Evolutionary conservation across 2,888 invertebrate genomes (phyloP), one percentile per base, ranked within the genome.

Genomic region (Morinoia aosen): DNA sequence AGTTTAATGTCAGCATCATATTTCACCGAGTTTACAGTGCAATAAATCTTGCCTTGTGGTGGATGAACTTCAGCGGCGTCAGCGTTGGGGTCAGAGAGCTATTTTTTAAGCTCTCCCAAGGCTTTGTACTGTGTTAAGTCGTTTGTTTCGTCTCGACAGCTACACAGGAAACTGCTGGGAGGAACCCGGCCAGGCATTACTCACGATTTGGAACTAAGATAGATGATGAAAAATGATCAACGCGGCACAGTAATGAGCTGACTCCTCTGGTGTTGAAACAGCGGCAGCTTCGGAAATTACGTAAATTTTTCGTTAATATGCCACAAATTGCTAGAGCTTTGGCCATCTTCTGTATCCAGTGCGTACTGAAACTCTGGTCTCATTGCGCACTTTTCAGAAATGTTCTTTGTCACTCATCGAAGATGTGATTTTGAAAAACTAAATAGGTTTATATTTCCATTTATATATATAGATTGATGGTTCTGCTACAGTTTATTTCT

Each of bases 41-140:
- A 93, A 93, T 93, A 93, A 93, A 93, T 93, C 90, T 93, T 93
- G 57, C 58, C 57, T 56, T 93, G 56, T 93, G n/a, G 57, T 57
- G 93, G 90, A 90, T 90, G 90, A 90, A 90, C 90, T 90, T 90
- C 90, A 90, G 39, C 90, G 90, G 76, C 76, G 76, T 76, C 76
- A 76, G 76, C 25, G 25, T 33, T 76, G 76, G 76, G 76, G 76
- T 76, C 76, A 76, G 33, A 76, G 76, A 76, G 76, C 33, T 76
- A 76, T 76, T 76, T 76, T 76, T 76, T 76, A 33, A 33, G 25
- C 33, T 76, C 33, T 76, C 25, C 76, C 76, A 76, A 33, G 33
- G 76, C 76, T 76, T 76, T 76, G 76, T 76, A 76, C 8, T 3
- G 76, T 76, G 76, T 76, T 76, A 76, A 76, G 76, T 76, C 76